A percentile compares a stretch with the other conserved stretches of the same genome.
These are phyloP conservation scores for Pediacus dermestoides DNA, from an alignment of 2,888 invertebrate genomes.

Conservation along the genomic window DNA sequence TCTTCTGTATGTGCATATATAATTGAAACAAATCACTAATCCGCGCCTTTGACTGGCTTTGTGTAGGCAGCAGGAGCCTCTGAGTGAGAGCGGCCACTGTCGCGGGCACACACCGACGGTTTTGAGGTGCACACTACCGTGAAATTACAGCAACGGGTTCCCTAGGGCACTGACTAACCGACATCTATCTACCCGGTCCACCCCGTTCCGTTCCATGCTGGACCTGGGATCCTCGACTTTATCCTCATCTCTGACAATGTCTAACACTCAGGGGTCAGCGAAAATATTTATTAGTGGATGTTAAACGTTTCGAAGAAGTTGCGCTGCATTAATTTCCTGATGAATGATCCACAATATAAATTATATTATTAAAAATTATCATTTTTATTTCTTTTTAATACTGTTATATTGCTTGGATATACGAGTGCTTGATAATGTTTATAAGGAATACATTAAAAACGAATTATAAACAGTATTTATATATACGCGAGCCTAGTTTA, in stretches of 20 bases:
- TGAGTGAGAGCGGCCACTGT: constrained; percentile 14
- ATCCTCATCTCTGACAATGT: constrained; percentile 9
- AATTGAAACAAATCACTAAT: constrained; percentile 32
- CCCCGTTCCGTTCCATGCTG: constrained; percentile 20
- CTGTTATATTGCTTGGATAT: too few species aligned
- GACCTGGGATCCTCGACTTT: constrained; percentile 26
- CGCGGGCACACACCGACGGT: constrained; percentile 31
- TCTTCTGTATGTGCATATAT: constrained; percentile 13
- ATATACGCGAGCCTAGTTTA: constrained; percentile 5
- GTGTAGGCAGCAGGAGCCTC: constrained; percentile 15
- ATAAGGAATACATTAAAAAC: constrained; percentile 24
- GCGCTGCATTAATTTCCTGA: too few species aligned
- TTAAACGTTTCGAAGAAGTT: too few species aligned
- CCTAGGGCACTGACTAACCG: constrained; percentile 37
- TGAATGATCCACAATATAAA: too few species aligned
- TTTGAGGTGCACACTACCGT: constrained; percentile 58
- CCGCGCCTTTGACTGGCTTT: constrained; percentile 33
- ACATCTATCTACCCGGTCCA: constrained; percentile 36
- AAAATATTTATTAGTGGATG: too few species aligned
- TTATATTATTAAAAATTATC: too few species aligned
- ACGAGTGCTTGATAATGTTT: too few species aligned
- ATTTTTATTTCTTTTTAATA: too few species aligned
- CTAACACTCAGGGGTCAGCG: constrained; percentile 10
- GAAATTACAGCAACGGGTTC: constrained; percentile 55
- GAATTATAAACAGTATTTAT: constrained; percentile 26